Conservation (phyloP, 2,113 vertebrate genomes). For the Baryphthengus martii region DNA sequence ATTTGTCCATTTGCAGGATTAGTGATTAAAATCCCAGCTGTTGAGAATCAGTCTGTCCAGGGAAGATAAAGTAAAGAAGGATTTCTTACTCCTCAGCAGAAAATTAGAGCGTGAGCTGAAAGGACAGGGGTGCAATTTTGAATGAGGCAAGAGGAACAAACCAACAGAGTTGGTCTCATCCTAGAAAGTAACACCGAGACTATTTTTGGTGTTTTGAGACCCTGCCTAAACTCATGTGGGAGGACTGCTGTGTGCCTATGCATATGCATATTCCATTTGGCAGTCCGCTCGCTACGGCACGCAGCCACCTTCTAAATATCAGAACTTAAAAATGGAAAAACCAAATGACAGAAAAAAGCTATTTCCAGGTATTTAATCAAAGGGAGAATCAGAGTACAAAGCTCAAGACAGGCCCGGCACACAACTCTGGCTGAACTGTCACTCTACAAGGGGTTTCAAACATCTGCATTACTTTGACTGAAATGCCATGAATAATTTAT, state of each 20-base stretch:
- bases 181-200: conserved; percentile 62
- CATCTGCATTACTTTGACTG: conserved; percentile 76
- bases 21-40: background rate
- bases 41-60: background rate
- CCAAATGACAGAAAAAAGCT: conserved; percentile 68
- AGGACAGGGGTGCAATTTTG: conserved; percentile 21
- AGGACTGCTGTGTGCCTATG: conserved; percentile 64
- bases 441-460: conserved; percentile 69
- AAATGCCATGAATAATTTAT: conserved; percentile 69
- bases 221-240: conserved; percentile 68
- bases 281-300: conserved; percentile 42
- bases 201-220: conserved; percentile 74
- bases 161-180: conserved; percentile 60
- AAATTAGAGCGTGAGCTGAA: conserved; percentile 26
- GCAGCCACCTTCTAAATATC: conserved; percentile 66
- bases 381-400: conserved; percentile 34
- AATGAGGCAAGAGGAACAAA: conserved; percentile 25
- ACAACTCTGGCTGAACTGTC: conserved; percentile 61
- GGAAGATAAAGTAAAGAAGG: background rate
- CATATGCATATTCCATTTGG: conserved; percentile 70
- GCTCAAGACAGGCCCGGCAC: conserved; percentile 49
- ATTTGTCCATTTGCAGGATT: background rate
- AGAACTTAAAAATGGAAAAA: conserved; percentile 73
- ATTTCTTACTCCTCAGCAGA: conserved; percentile 26
- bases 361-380: conserved; percentile 67